A percentile compares a stretch with the other conserved stretches of the same genome.
These are phyloP conservation scores for Aspidoscelis tigris DNA, from an alignment of 2,113 vertebrate genomes.

Conservation along the genomic window DNA sequence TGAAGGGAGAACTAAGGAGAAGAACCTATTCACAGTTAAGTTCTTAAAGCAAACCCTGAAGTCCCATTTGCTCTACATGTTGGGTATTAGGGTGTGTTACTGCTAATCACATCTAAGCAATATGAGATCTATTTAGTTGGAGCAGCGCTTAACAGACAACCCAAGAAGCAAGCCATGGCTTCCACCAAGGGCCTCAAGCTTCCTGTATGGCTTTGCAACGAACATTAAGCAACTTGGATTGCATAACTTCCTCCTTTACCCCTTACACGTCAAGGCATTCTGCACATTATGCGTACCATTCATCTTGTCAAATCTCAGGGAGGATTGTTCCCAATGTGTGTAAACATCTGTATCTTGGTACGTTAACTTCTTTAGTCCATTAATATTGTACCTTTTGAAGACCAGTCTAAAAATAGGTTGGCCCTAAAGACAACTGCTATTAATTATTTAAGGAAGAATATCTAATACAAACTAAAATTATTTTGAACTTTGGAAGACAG, in stretches of 20 bases:
- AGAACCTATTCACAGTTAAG: background rate
- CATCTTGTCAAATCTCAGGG: background rate
- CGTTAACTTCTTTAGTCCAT: too few relatives aligned
- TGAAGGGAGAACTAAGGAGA: too few relatives aligned
- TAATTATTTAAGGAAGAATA: background rate
- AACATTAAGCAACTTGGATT: slow-evolving; percentile 18
- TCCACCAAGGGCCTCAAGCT: background rate
- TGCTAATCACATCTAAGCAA: background rate
- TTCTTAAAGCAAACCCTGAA: background rate
- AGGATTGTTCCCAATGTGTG: background rate
- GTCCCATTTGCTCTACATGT: background rate
- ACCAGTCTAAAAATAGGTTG: background rate
- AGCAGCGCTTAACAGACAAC: background rate
- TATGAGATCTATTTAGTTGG: background rate
- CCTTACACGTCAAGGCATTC: background rate
- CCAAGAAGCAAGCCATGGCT: background rate
- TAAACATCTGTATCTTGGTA: background rate
- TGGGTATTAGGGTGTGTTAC: background rate
- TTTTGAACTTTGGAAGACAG: background rate
- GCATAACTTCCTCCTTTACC: slow-evolving; percentile 14
- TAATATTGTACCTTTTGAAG: too few relatives aligned
- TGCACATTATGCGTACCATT: background rate
- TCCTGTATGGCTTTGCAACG: background rate
- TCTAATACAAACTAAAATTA: background rate
- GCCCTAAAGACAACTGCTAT: background rate